These are phyloP conservation scores for Ophion ellenae DNA, from an alignment of 2,888 invertebrate species.

Conservation along the genomic window DNA sequence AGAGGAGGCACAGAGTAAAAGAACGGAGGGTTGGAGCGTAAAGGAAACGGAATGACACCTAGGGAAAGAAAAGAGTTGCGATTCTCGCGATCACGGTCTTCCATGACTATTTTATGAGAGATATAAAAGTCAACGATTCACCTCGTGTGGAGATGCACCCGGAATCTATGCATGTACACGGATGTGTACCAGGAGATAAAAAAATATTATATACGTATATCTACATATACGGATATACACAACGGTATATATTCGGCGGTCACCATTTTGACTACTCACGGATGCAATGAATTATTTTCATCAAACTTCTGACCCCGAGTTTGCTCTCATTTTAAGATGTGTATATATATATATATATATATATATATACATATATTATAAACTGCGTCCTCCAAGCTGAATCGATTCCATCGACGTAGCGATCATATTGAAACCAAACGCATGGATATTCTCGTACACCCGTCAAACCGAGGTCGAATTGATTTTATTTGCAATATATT, in stretches of 20 bases:
- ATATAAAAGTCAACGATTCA: slow-evolving; percentile 60
- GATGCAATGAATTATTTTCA: slow-evolving; percentile 55
- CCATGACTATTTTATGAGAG: slow-evolving; percentile 64
- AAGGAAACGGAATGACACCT: slow-evolving; percentile 18
- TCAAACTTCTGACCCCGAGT: slow-evolving; percentile 31
- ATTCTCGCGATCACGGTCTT: slow-evolving; percentile 17
- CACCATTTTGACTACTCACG: slow-evolving; percentile 29
- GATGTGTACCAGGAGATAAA: not conserved
- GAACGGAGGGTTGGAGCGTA: not conserved
- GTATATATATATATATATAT: slow-evolving; percentile 33
- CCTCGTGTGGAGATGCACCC: slow-evolving; percentile 43
- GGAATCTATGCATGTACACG: slow-evolving; percentile 3
- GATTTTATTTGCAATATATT: slow-evolving; percentile 60
- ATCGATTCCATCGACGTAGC: slow-evolving; percentile 33
- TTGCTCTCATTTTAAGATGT: slow-evolving; percentile 49
- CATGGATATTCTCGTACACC: slow-evolving; percentile 25
- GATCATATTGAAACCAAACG: slow-evolving; percentile 37
- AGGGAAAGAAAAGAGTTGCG: slow-evolving; percentile 44
- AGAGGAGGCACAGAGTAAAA: not conserved
- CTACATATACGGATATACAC: not conserved
- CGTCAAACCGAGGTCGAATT: slow-evolving; percentile 50
- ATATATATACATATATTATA: no score
- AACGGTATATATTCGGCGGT: not conserved
- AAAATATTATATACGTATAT: not conserved
- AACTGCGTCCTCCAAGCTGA: slow-evolving; percentile 37